Percentiles rank a stretch among this genome's conserved stretches.
Evolutionary conservation across 2,888 invertebrate genomes (phyloP).

Genomic region (Smittia aterrima): DNA sequence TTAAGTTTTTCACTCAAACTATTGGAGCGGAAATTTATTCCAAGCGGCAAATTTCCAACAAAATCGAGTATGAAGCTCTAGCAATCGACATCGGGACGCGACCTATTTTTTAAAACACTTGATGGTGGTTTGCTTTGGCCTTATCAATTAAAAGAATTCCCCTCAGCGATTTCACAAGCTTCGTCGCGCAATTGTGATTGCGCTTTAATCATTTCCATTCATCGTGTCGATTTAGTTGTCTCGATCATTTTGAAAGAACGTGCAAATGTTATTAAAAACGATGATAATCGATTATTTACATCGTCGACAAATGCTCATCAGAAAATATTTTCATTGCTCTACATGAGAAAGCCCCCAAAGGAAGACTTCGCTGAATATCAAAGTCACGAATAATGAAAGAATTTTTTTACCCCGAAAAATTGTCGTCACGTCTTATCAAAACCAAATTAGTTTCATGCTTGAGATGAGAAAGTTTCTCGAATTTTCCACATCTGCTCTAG

Average conservation of each 20-base stretch:
- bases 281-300: too few species aligned
- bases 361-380: too few species aligned
- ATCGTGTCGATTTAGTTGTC: too few species aligned
- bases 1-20: background rate
- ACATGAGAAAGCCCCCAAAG: too few species aligned
- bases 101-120: background rate
- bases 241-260: too few species aligned
- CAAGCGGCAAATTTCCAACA: background rate
- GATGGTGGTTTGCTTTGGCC: background rate
- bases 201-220: too few species aligned
- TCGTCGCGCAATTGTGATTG: too few species aligned
- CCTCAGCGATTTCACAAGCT: background rate
- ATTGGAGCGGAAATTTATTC: background rate
- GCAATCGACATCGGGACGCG: background rate
- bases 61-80: background rate
- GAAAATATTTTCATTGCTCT: too few species aligned
- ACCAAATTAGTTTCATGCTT: background rate
- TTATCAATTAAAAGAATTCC: background rate
- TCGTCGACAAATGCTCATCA: too few species aligned
- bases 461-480: background rate
- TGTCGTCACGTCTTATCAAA: constrained; percentile 2
- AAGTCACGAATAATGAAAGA: background rate
- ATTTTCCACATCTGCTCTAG: background rate
- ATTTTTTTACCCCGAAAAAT: background rate
- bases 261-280: too few species aligned